phyloP scores from a whole-genome alignment of 1,140 invertebrate genomes.

The Papilio machaon region DNA sequence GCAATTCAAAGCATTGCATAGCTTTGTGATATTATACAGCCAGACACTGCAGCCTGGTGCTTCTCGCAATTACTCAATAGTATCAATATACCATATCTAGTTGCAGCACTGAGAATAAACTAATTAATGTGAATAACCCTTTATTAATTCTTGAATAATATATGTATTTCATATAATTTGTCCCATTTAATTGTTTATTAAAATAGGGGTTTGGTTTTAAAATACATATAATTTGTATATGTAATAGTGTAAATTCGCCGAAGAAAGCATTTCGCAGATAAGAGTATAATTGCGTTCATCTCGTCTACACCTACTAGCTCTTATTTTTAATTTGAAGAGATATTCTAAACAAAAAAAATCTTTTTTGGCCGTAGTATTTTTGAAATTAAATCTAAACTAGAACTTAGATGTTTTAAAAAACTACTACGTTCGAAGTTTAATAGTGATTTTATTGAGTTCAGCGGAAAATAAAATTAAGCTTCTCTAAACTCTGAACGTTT shows the following conservation, averaged over 20 bases:
- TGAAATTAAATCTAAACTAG: not conserved
- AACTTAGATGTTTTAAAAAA: not conserved
- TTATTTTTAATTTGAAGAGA: not conserved
- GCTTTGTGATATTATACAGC: slow-evolving; percentile 52
- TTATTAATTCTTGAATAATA: not conserved
- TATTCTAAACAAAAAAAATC: not conserved
- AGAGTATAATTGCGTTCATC: too few relatives aligned
- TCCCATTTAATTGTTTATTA: not conserved
- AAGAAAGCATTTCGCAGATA: too few relatives aligned
- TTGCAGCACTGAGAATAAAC: not conserved
- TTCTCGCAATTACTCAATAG: slow-evolving; percentile 39
- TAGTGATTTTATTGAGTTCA: slow-evolving; percentile 18
- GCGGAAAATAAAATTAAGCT: not conserved
- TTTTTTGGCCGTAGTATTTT: not conserved
- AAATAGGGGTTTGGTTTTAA: not conserved
- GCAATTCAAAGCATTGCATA: slow-evolving; percentile 60
- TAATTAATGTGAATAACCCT: not conserved
- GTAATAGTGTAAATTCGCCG: too few relatives aligned
- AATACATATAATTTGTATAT: too few relatives aligned
- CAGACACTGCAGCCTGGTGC: slow-evolving; percentile 41
- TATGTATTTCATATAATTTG: not conserved
- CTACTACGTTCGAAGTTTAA: not conserved
- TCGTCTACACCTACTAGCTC: too few relatives aligned
- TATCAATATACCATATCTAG: too few relatives aligned
- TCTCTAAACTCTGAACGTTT: slow-evolving; percentile 26